Evolutionary conservation across 2,113 vertebrate species (phyloP).

Genomic region (Takifugu flavidus): DNA sequence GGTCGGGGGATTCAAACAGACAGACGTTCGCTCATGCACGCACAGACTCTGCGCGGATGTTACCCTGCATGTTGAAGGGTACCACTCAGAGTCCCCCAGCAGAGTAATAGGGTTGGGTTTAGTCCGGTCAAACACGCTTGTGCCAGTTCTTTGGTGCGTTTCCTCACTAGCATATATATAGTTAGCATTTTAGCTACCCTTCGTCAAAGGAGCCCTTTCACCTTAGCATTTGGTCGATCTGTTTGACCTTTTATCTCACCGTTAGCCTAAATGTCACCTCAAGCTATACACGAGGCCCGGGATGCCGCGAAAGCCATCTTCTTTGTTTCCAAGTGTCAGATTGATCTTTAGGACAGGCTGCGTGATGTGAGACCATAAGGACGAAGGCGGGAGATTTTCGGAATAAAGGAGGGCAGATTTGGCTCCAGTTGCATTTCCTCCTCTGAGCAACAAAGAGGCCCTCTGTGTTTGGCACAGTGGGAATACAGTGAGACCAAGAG

Average conservation of each 20-base stretch:
- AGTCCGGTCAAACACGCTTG: not conserved
- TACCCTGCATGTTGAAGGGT: slow-evolving; percentile 49
- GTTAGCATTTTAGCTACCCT: not conserved
- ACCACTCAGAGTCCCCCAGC: slow-evolving; percentile 22
- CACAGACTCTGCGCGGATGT: slow-evolving; percentile 25
- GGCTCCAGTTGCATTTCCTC: slow-evolving; percentile 63
- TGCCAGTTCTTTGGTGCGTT: not conserved
- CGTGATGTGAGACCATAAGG: slow-evolving; percentile 39
- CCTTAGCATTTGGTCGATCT: slow-evolving; percentile 6
- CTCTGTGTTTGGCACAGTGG: slow-evolving; percentile 60
- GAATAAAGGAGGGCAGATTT: slow-evolving; percentile 58
- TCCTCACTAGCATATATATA: not conserved
- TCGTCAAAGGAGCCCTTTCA: not conserved
- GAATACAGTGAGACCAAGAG: slow-evolving; percentile 24
- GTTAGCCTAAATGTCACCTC: slow-evolving; percentile 41
- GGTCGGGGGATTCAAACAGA: slow-evolving; percentile 32
- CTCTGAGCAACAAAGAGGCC: slow-evolving; percentile 65
- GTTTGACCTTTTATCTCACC: slow-evolving; percentile 47
- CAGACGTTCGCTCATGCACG: slow-evolving; percentile 12
- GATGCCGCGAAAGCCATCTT: no score
- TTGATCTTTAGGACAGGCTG: slow-evolving; percentile 33
- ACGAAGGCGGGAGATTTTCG: slow-evolving; percentile 68
- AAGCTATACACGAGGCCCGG: slow-evolving; percentile 10
- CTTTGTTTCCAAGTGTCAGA: slow-evolving; percentile 39
- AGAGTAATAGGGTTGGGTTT: slow-evolving; percentile 19